These are phyloP conservation scores for Atta cephalotes DNA, from an alignment of 1,140 invertebrate species.

Conservation along the genomic window DNA sequence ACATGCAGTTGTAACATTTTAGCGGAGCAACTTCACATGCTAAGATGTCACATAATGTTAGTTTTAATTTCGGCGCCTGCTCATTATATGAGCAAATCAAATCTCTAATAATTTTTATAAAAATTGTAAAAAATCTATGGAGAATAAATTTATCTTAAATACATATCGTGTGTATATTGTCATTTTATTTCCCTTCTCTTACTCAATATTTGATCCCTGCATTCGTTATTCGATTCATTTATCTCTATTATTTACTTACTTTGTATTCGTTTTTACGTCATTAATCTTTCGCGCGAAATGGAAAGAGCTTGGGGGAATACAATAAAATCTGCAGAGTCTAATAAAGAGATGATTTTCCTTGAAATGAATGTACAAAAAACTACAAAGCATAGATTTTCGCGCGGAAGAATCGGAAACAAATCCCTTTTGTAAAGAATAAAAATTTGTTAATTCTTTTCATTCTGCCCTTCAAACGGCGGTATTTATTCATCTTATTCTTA, in stretches of 20 bases:
- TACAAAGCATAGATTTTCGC: not conserved
- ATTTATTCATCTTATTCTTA: not conserved
- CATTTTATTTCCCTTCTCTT: not conserved
- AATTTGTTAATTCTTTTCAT: not conserved
- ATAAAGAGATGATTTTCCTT: slow-evolving; percentile 20
- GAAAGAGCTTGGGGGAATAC: not conserved
- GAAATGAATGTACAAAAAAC: not conserved
- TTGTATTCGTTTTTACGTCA: slow-evolving; percentile 5
- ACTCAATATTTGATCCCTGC: not conserved
- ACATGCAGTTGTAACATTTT: not conserved
- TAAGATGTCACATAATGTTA: not conserved
- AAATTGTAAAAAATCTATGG: not conserved
- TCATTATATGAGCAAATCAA: not conserved
- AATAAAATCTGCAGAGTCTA: slow-evolving; percentile 25
- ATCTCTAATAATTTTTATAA: not conserved
- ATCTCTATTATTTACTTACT: slow-evolving; percentile 7
- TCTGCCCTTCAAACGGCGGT: not conserved
- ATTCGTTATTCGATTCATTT: slow-evolving; percentile 13
- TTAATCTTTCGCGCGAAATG: slow-evolving; percentile 16
- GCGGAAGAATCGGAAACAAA: not conserved
- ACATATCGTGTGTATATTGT: not conserved
- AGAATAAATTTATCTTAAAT: not conserved
- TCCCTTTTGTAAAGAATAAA: not conserved
- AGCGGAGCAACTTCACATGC: not conserved
- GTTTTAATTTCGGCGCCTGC: not conserved